phyloP scores from a whole-genome alignment of 1,140 invertebrate genomes.

The Drosophila serrata region DNA sequence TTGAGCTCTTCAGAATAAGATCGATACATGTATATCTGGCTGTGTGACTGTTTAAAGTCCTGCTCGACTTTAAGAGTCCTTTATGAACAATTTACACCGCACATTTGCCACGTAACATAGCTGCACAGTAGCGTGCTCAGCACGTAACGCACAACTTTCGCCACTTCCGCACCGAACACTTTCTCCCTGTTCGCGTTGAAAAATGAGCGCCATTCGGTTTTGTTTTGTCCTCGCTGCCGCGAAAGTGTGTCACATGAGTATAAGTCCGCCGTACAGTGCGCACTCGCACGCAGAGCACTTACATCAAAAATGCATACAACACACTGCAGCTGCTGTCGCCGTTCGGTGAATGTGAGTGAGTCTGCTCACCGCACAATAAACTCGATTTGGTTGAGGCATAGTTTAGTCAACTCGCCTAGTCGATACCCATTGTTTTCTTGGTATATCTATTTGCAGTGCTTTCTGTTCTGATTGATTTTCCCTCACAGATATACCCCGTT shows the following conservation, averaged over 20 bases:
- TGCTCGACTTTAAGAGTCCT: conserved; percentile 39
- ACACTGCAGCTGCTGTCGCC: conserved; percentile 38
- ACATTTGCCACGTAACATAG: background rate
- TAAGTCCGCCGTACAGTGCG: conserved; percentile 24
- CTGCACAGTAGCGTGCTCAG: conserved; percentile 29
- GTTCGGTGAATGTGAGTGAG: conserved; percentile 12
- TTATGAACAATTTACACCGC: conserved; percentile 33
- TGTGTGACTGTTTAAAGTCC: conserved; percentile 15
- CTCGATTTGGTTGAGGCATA: conserved; percentile 41
- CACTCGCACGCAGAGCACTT: conserved; percentile 27
- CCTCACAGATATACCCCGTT: background rate
- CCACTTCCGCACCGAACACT: conserved; percentile 49
- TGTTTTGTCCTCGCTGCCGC: conserved; percentile 58
- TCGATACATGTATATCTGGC: background rate
- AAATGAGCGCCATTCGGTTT: conserved; percentile 67
- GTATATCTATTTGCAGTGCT: background rate
- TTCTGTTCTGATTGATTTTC: conserved; percentile 28
- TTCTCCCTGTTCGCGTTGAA: conserved; percentile 54
- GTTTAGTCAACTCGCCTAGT: background rate
- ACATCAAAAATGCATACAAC: conserved; percentile 30
- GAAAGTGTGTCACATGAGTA: conserved; percentile 69
- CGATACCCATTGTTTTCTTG: conserved; percentile 20
- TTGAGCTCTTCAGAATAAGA: background rate
- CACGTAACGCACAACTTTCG: conserved; percentile 55
- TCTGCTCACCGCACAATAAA: conserved; percentile 65